These are phyloP conservation scores for Oncorhynchus tshawytscha DNA, from an alignment of 2,113 vertebrate genomes.

Conservation along the genomic window DNA sequence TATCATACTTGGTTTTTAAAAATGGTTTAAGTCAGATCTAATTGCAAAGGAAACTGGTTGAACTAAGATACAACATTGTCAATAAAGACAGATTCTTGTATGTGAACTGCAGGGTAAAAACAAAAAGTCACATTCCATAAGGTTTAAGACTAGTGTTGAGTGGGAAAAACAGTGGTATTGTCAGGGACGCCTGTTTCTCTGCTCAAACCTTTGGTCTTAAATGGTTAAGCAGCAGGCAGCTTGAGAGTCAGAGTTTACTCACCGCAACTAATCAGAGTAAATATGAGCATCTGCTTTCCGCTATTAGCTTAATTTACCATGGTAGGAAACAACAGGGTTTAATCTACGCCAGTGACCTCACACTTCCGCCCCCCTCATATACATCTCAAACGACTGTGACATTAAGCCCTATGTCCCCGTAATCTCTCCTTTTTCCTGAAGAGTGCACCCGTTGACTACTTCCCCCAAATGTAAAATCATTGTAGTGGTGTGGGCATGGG, in stretches of 20 bases:
- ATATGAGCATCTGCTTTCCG: constrained; percentile 49
- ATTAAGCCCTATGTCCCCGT: neutral
- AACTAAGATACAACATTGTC: too few species aligned
- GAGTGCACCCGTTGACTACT: too few species aligned
- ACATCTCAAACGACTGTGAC: neutral
- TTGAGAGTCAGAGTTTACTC: constrained; percentile 15
- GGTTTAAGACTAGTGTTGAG: too few species aligned
- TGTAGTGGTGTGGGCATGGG: too few species aligned
- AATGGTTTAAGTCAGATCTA: too few species aligned
- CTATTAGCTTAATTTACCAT: constrained; percentile 27
- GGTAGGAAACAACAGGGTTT: constrained; percentile 36
- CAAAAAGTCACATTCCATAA: too few species aligned
- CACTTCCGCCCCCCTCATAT: neutral
- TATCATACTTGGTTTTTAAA: too few species aligned
- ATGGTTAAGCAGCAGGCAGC: constrained; percentile 1
- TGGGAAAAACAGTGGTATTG: neutral
- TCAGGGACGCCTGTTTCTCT: neutral
- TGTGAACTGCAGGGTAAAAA: too few species aligned
- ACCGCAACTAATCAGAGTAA: constrained; percentile 30
- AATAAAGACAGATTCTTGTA: too few species aligned
- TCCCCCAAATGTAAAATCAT: too few species aligned
- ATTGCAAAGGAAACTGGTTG: too few species aligned
- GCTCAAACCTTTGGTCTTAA: neutral
- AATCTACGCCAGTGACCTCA: constrained; percentile 26
- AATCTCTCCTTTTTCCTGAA: too few species aligned